A percentile compares a stretch with the other conserved stretches of the same genome.
Evolutionary conservation across 2,797 vertebrate genomes (phyloP).

Genomic region (Pempheris klunzingeri): DNA sequence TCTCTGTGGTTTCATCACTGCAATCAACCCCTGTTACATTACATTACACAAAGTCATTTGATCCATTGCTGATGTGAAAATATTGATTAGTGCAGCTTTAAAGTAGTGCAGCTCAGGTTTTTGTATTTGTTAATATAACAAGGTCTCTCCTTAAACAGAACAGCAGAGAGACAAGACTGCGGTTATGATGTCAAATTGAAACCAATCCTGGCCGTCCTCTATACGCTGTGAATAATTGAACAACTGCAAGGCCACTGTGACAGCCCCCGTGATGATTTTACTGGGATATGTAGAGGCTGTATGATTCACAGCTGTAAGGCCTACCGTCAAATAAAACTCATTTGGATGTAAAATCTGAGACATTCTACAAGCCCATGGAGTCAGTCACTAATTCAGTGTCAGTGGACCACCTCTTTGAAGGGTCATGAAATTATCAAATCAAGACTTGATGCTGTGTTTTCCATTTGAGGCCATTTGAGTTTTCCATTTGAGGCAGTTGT

Average conservation of each 20-base stretch:
- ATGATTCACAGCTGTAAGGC: slow-evolving; percentile 62
- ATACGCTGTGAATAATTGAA: slow-evolving; percentile 59
- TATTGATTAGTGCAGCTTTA: slow-evolving; percentile 8
- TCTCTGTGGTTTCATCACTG: neutral
- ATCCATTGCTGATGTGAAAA: neutral
- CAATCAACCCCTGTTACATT: neutral
- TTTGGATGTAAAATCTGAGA: slow-evolving; percentile 61
- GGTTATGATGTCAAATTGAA: slow-evolving; percentile 36
- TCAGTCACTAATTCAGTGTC: slow-evolving; percentile 35
- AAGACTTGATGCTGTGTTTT: slow-evolving; percentile 23
- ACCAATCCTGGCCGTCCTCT: slow-evolving; percentile 32
- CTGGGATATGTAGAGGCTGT: slow-evolving; percentile 43
- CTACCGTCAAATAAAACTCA: slow-evolving; percentile 61
- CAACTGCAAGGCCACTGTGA: slow-evolving; percentile 50
- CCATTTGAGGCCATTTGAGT: neutral
- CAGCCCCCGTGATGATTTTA: slow-evolving; percentile 39
- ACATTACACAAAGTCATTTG: neutral
- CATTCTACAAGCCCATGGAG: slow-evolving; percentile 16
- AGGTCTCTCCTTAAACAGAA: slow-evolving; percentile 13
- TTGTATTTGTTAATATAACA: slow-evolving; percentile 16
- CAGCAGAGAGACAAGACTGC: slow-evolving; percentile 24
- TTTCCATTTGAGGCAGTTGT: slow-evolving; percentile 1
- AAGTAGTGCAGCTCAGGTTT: neutral
- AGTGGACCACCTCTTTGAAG: slow-evolving; percentile 19
- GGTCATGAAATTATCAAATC: slow-evolving; percentile 28